A percentile compares a stretch with the other conserved stretches of the same genome.
These are phyloP conservation scores for Alaudala cheleensis DNA, from an alignment of 2,113 vertebrate genomes.

Conservation along the genomic window DNA sequence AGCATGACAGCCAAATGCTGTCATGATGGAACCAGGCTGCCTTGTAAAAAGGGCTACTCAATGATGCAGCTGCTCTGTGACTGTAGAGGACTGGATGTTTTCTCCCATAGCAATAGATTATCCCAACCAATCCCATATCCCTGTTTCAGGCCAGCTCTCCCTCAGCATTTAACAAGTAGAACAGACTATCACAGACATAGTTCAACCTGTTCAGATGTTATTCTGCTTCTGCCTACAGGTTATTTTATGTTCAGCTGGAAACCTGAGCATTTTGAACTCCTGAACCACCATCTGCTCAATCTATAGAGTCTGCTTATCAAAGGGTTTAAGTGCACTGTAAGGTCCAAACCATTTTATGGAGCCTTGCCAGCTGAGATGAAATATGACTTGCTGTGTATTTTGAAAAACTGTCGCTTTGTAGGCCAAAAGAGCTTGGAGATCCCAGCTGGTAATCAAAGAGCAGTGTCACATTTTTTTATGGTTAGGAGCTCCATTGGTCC, in stretches of 20 bases:
- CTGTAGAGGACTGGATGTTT: not conserved
- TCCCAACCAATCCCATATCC: not conserved
- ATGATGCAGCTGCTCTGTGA: not conserved
- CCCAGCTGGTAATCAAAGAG: conserved; percentile 37
- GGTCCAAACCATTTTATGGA: conserved; percentile 56
- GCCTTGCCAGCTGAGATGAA: conserved; percentile 51
- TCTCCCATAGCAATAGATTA: not conserved
- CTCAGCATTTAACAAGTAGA: conserved; percentile 15
- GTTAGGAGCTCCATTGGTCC: conserved; percentile 5
- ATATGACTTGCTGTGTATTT: conserved; percentile 57
- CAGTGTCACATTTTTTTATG: conserved; percentile 42
- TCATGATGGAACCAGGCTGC: not conserved
- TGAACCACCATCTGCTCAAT: conserved; percentile 48
- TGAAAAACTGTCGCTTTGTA: conserved; percentile 42
- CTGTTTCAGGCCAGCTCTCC: not conserved
- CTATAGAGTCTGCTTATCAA: conserved; percentile 50
- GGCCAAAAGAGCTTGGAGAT: conserved; percentile 34
- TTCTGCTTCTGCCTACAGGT: conserved; percentile 54
- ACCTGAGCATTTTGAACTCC: conserved; percentile 50
- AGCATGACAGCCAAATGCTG: not conserved
- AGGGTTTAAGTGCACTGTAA: conserved; percentile 25
- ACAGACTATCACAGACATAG: not conserved
- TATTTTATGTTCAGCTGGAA: conserved; percentile 49
- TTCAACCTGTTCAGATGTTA: conserved; percentile 60
- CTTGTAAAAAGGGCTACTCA: not conserved